Conservation (phyloP, 1,140 invertebrate species). For the Drosophila navojoa region DNA sequence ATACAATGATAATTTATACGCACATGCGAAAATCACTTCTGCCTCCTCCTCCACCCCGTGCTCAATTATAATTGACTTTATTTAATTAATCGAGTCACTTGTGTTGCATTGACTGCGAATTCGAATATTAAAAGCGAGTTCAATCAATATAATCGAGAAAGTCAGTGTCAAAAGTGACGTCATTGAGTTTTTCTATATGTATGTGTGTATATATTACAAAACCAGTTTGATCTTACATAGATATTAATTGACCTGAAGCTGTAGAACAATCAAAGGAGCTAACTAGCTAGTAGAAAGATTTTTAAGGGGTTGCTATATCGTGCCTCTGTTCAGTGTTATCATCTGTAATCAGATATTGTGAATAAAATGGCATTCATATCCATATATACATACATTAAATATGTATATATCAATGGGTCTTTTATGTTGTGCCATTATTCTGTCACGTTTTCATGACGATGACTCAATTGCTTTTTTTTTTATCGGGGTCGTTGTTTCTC, state of each 20-base stretch:
- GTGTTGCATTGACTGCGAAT: slow-evolving; percentile 32
- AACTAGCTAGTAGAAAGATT: too few species aligned
- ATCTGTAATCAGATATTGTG: slow-evolving; percentile 21
- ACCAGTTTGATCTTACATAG: background rate
- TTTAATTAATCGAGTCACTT: slow-evolving; percentile 52
- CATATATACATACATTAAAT: background rate
- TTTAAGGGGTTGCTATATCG: too few species aligned
- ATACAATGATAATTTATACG: slow-evolving; percentile 65
- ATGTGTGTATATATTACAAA: too few species aligned
- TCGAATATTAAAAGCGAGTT: slow-evolving; percentile 9
- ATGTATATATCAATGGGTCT: slow-evolving; percentile 57
- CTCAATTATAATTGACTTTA: slow-evolving; percentile 47
- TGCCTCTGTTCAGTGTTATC: background rate
- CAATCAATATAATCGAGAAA: slow-evolving; percentile 30
- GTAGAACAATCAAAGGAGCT: background rate
- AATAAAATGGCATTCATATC: slow-evolving; percentile 1
- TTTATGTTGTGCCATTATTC: slow-evolving; percentile 72
- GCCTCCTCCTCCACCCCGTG: too few species aligned
- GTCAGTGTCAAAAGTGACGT: slow-evolving; percentile 45
- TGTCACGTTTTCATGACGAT: slow-evolving; percentile 69
- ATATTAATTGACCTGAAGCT: background rate
- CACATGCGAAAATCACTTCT: slow-evolving; percentile 25
- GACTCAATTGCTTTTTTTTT: slow-evolving; percentile 44
- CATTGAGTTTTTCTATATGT: slow-evolving; percentile 14
- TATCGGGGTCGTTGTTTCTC: slow-evolving; percentile 11